These are phyloP conservation scores for Asobara japonica DNA, from an alignment of 1,140 invertebrate species.

Conservation along the genomic window DNA sequence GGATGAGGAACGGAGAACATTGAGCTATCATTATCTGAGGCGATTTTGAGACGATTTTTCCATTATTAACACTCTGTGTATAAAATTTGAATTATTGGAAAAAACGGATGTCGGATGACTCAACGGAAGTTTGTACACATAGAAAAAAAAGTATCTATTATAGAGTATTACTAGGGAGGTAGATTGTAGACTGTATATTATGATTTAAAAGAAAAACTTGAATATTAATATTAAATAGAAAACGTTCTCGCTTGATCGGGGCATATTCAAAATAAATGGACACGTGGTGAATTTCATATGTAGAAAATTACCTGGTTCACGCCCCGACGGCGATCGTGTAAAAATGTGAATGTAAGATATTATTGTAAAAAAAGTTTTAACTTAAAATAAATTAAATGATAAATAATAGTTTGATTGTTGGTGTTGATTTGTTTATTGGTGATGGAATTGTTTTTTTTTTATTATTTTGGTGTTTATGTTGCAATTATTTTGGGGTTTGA, in stretches of 20 bases:
- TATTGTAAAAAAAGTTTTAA: constrained; percentile 68
- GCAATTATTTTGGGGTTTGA: neutral
- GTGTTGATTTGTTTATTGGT: neutral
- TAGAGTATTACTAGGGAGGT: constrained; percentile 65
- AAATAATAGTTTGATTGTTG: constrained; percentile 50
- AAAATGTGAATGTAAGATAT: constrained; percentile 66
- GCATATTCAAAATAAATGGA: constrained; percentile 9
- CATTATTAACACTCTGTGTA: neutral
- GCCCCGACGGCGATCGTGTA: constrained; percentile 49
- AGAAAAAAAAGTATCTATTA: constrained; percentile 53
- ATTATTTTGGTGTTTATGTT: neutral
- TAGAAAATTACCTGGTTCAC: neutral
- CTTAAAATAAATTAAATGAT: constrained; percentile 68
- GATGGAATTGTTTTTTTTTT: constrained; percentile 27
- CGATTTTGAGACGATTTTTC: neutral
- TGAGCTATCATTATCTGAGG: too few relatives aligned
- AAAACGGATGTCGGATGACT: neutral
- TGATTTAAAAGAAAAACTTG: constrained; percentile 46
- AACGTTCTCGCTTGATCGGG: constrained; percentile 9
- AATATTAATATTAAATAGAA: constrained; percentile 15
- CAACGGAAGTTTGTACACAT: neutral
- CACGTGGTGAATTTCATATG: neutral
- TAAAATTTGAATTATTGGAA: neutral
- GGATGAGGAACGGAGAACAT: too few relatives aligned
- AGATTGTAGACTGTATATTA: constrained; percentile 62